Percentiles rank a stretch among this genome's conserved stretches.
Evolutionary conservation across 2,113 vertebrate species (phyloP).

Genomic region (Elgaria multicarinata): DNA sequence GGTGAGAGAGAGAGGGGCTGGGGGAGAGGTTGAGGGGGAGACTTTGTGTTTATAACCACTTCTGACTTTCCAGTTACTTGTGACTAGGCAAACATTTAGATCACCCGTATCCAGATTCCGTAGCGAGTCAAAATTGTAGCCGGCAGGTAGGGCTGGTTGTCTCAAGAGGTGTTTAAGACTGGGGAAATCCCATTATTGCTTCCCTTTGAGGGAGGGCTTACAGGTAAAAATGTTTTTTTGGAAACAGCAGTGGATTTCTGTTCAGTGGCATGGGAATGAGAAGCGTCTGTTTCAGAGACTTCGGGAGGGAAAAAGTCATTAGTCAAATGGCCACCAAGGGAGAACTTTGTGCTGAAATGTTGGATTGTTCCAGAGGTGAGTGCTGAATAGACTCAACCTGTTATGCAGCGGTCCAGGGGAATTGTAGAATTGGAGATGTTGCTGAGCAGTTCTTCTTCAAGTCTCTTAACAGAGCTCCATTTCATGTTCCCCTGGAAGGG

Average conservation of each 20-base stretch:
- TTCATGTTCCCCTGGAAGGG: neutral
- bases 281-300: neutral
- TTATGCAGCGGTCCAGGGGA: neutral
- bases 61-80: neutral
- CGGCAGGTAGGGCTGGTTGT: too few species aligned
- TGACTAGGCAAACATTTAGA: neutral
- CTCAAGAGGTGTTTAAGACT: neutral
- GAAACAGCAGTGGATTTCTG: neutral
- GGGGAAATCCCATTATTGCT: neutral
- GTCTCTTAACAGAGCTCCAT: neutral
- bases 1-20: too few species aligned
- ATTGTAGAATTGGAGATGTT: neutral
- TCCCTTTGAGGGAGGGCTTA: rapidly evolving
- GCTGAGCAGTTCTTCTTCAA: neutral
- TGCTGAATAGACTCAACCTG: slow-evolving; percentile 29
- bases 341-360: slow-evolving; percentile 38
- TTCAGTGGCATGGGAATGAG: neutral
- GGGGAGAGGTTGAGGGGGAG: too few species aligned
- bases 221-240: neutral
- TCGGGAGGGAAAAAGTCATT: neutral
- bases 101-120: neutral
- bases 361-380: slow-evolving; percentile 14
- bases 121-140: neutral
- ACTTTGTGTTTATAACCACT: neutral
- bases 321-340: slow-evolving; percentile 27